phyloP scores from a whole-genome alignment of 2,888 invertebrate species.

The Deroplatys truncata region DNA sequence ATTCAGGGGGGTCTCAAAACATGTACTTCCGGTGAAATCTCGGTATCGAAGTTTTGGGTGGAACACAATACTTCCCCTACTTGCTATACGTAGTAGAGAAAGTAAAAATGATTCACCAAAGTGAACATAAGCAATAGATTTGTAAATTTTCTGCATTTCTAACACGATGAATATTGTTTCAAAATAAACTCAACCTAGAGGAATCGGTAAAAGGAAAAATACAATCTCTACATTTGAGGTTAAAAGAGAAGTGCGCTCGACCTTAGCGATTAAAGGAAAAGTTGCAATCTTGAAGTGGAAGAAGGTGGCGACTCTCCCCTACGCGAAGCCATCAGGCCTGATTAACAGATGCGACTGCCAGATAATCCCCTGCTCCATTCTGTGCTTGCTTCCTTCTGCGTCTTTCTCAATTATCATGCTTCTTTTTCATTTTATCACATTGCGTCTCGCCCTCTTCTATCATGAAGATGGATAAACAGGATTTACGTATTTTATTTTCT shows the following conservation, averaged over 20 bases:
- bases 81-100: no score
- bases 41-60: no score
- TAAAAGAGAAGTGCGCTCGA: no score
- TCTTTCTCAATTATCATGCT: background rate
- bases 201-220: background rate
- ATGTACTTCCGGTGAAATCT: no score
- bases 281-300: background rate
- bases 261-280: background rate
- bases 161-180: no score
- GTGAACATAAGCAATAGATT: no score
- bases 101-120: no score
- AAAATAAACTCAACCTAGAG: background rate
- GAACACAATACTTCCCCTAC: no score
- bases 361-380: background rate
- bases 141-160: no score
- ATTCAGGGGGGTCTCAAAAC: no score
- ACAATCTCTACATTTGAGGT: background rate
- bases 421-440: background rate
- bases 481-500: background rate
- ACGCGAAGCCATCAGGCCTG: conserved; percentile 1
- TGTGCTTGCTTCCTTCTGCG: background rate
- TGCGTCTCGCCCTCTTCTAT: background rate
- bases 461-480: background rate
- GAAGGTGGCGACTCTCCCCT: background rate
- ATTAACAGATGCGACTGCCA: conserved; percentile 12